Evolutionary conservation across 2,113 vertebrate species (phyloP).

Genomic region (Pantherophis guttatus): DNA sequence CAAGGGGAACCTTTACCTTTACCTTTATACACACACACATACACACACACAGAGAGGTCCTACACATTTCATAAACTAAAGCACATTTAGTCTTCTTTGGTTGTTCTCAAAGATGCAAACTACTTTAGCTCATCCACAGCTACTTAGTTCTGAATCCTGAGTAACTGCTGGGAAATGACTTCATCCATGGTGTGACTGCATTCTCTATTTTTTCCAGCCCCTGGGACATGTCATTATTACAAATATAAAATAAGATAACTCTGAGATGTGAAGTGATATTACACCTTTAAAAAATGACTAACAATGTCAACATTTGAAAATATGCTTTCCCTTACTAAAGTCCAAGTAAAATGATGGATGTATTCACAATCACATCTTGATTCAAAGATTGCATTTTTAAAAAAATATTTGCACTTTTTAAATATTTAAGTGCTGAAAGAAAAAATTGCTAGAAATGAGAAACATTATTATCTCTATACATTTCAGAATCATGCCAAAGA

Average conservation of each 20-base stretch:
- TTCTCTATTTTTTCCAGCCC: background rate
- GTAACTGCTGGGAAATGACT: background rate
- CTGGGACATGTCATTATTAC: background rate
- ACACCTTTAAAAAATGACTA: background rate
- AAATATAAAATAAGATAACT: background rate
- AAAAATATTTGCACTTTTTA: background rate
- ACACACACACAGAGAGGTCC: too few species aligned
- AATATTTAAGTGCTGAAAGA: background rate
- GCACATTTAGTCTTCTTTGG: background rate
- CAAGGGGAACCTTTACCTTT: too few species aligned
- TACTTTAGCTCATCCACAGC: background rate
- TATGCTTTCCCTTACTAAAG: background rate
- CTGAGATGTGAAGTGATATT: background rate
- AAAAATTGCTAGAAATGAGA: background rate
- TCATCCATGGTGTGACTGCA: background rate
- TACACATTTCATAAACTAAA: background rate
- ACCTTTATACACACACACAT: too few species aligned
- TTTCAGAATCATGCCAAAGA: background rate
- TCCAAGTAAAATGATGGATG: background rate
- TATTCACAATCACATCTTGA: background rate
- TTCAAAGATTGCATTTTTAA: background rate
- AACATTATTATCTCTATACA: background rate
- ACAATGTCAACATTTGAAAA: background rate
- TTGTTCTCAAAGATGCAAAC: background rate
- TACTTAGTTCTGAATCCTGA: background rate